Evolutionary conservation across 2,888 invertebrate genomes (phyloP).

Genomic region (Leptinotarsa rubiginosa): DNA sequence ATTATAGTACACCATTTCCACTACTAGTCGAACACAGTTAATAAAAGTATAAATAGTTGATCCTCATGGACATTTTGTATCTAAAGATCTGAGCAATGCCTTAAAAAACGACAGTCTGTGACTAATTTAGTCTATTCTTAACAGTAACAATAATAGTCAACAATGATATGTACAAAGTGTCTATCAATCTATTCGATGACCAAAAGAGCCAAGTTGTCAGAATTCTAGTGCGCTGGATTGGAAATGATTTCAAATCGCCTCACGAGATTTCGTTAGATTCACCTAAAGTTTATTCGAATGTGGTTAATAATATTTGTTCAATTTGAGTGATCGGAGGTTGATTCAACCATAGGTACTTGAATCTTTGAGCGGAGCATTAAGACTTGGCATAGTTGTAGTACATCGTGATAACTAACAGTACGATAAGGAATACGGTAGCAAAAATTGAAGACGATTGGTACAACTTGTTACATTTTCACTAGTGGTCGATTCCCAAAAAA

Average conservation of each 20-base stretch:
- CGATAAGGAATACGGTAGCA: too few species aligned
- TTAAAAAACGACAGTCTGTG: constrained; percentile 58
- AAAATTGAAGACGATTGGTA: too few species aligned
- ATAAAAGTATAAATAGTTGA: constrained; percentile 56
- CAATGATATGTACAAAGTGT: constrained; percentile 65
- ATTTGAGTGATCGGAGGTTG: too few species aligned
- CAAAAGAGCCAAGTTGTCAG: constrained; percentile 19
- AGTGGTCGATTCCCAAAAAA: too few species aligned
- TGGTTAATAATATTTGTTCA: not conserved
- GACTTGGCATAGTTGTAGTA: too few species aligned
- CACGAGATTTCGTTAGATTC: too few species aligned
- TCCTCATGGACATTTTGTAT: constrained; percentile 51
- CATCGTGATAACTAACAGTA: too few species aligned
- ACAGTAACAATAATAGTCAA: constrained; percentile 65
- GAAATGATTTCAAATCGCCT: not conserved
- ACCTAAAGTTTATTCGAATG: not conserved
- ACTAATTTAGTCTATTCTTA: constrained; percentile 59
- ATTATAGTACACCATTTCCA: constrained; percentile 47
- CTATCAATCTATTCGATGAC: constrained; percentile 34
- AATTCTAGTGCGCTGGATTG: constrained; percentile 1
- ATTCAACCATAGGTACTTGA: too few species aligned
- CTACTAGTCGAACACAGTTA: constrained; percentile 43
- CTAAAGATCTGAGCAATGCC: constrained; percentile 60
- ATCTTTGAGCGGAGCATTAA: too few species aligned
- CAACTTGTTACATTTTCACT: too few species aligned